Percentiles rank a stretch among this genome's conserved stretches.
Evolutionary conservation across 2,888 invertebrate species (phyloP).

Genomic region (Conistra vaccinii): DNA sequence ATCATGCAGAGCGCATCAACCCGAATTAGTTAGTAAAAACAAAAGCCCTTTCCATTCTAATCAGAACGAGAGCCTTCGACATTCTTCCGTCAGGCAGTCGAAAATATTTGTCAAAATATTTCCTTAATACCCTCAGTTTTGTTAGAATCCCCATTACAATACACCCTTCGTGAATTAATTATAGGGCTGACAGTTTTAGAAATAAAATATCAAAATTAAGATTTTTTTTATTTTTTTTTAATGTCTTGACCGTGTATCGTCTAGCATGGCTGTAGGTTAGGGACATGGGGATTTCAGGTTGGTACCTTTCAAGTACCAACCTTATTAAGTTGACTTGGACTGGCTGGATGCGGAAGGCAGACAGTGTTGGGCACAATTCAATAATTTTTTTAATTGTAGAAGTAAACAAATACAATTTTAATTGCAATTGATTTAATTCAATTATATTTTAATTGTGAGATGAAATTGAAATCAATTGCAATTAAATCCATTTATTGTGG

Average conservation of each 20-base stretch:
- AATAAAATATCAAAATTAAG: neutral
- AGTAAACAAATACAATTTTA: too few species aligned
- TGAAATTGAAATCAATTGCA: too few species aligned
- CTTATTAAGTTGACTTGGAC: neutral
- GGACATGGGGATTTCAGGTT: too few species aligned
- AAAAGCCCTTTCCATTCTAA: conserved; percentile 57
- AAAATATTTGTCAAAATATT: conserved; percentile 66
- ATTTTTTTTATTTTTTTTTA: too few species aligned
- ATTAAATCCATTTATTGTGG: too few species aligned
- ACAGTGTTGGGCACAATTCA: too few species aligned
- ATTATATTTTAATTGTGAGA: too few species aligned
- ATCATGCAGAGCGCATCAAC: conserved; percentile 60
- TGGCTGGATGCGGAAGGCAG: neutral
- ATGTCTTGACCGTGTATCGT: too few species aligned
- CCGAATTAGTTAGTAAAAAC: conserved; percentile 59
- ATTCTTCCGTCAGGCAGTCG: conserved; percentile 68
- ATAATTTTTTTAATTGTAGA: too few species aligned
- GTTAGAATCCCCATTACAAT: conserved; percentile 68
- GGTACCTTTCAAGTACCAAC: too few species aligned
- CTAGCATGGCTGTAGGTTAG: neutral
- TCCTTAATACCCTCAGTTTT: conserved; percentile 60
- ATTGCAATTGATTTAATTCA: too few species aligned
- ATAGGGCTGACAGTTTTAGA: conserved; percentile 40
- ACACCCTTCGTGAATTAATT: conserved; percentile 42
- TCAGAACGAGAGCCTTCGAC: conserved; percentile 60